phyloP scores from a whole-genome alignment of 1,140 invertebrate species.

The Littorina saxatilis region DNA sequence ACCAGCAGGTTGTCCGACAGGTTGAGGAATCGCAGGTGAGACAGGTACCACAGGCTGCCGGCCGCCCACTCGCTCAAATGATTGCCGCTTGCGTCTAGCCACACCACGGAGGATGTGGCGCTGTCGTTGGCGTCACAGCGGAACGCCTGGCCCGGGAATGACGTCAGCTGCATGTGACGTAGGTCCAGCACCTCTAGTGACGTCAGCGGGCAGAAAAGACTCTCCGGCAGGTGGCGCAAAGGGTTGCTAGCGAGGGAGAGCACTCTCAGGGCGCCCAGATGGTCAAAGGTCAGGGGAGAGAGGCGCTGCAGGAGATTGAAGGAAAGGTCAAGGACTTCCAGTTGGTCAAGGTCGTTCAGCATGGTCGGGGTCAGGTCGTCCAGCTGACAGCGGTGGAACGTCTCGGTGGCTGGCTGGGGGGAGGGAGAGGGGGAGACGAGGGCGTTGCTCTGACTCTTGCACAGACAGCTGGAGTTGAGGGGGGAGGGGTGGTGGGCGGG shows the following conservation, averaged over 20 bases:
- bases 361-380: background rate
- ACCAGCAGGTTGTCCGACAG: slow-evolving; percentile 19
- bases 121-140: slow-evolving; percentile 15
- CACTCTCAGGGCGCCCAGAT: slow-evolving; percentile 9
- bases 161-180: background rate
- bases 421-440: background rate
- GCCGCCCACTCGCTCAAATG: slow-evolving; percentile 16
- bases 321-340: slow-evolving; percentile 28
- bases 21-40: slow-evolving; percentile 26
- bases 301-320: slow-evolving; percentile 21
- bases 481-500: background rate
- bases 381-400: slow-evolving; percentile 15
- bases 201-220: slow-evolving; percentile 3
- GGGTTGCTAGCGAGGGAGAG: slow-evolving; percentile 28
- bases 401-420: background rate
- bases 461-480: slow-evolving; percentile 4
- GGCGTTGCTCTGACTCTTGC: background rate
- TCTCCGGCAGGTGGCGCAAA: slow-evolving; percentile 5
- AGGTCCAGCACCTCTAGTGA: slow-evolving; percentile 28
- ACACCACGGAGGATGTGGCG: background rate
- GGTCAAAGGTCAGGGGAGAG: background rate
- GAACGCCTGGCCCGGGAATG: slow-evolving; percentile 6
- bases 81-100: slow-evolving; percentile 17
- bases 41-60: slow-evolving; percentile 22
- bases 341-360: slow-evolving; percentile 18